Evolutionary conservation across 92 coral and sea anemone genomes (phyloP).

Genomic region (Porites divaricata): DNA sequence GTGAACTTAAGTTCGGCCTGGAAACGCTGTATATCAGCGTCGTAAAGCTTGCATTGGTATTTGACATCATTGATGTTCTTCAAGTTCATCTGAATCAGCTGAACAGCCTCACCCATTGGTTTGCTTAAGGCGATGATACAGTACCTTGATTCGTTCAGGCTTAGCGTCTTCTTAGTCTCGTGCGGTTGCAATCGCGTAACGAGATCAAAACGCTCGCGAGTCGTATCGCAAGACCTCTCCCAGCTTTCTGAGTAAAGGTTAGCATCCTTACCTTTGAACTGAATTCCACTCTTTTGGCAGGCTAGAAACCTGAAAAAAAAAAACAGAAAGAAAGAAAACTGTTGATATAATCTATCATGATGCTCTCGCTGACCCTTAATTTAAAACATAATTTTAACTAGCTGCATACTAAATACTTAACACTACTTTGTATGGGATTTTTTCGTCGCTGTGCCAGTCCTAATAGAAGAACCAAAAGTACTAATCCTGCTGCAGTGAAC

Average conservation of each 20-base stretch:
- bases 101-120: conserved; percentile 28
- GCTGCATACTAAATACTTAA: no score
- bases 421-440: no score
- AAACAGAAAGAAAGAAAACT: not conserved
- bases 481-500: no score
- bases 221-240: not conserved
- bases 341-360: not conserved
- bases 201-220: not conserved
- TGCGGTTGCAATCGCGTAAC: conserved; percentile 5
- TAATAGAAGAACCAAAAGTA: no score
- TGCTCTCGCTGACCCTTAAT: not conserved
- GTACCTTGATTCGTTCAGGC: conserved; percentile 30
- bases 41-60: not conserved
- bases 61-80: not conserved
- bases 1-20: conserved; percentile 1
- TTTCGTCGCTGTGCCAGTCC: no score
- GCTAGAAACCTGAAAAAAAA: not conserved
- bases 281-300: not conserved
- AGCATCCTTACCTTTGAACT: not conserved
- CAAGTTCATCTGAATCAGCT: conserved; percentile 2
- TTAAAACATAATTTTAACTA: not conserved
- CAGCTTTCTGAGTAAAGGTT: not conserved
- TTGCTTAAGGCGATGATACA: conserved; percentile 28
- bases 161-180: conserved; percentile 27
- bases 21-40: not conserved